phyloP scores from a whole-genome alignment of 2,113 vertebrate genomes.

The Rana temporaria region DNA sequence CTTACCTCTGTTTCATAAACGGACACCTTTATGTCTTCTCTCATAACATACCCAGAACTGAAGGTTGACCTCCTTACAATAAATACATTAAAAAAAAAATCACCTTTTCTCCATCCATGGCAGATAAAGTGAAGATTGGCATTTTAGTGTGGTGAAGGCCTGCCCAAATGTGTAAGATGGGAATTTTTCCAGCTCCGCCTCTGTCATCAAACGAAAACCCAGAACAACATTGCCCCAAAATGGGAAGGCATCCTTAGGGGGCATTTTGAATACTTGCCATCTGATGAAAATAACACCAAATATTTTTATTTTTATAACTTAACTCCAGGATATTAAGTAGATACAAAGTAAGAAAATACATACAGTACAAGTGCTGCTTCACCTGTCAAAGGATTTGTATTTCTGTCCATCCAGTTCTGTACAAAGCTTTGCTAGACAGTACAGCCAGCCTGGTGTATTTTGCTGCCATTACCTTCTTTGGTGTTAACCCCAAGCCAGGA shows the following conservation, averaged over 20 bases:
- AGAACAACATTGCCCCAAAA: conserved; percentile 88
- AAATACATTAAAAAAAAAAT: conserved; percentile 26
- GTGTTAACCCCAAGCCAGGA: too few relatives aligned
- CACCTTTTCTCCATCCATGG: conserved; percentile 90
- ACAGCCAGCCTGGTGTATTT: background rate
- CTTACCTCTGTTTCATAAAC: too few relatives aligned
- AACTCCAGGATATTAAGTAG: background rate
- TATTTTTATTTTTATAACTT: background rate
- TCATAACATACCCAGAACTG: too few relatives aligned
- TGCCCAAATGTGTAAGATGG: conserved; percentile 83
- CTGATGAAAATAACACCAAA: conserved; percentile 66
- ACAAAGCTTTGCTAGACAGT: background rate
- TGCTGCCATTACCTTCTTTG: background rate
- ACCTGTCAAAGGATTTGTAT: too few relatives aligned
- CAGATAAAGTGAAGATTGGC: conserved; percentile 85
- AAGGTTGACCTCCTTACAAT: background rate
- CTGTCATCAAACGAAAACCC: conserved; percentile 83
- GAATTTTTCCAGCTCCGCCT: conserved; percentile 82
- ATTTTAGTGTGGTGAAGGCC: conserved; percentile 87
- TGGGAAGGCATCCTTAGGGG: conserved; percentile 73
- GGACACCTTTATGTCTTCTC: too few relatives aligned
- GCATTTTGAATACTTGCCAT: conserved; percentile 84
- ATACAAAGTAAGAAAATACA: too few relatives aligned
- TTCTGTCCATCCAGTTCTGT: too few relatives aligned
- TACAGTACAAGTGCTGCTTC: too few relatives aligned